phyloP scores from a whole-genome alignment of 2,888 invertebrate species.

The Folsomia candida region DNA sequence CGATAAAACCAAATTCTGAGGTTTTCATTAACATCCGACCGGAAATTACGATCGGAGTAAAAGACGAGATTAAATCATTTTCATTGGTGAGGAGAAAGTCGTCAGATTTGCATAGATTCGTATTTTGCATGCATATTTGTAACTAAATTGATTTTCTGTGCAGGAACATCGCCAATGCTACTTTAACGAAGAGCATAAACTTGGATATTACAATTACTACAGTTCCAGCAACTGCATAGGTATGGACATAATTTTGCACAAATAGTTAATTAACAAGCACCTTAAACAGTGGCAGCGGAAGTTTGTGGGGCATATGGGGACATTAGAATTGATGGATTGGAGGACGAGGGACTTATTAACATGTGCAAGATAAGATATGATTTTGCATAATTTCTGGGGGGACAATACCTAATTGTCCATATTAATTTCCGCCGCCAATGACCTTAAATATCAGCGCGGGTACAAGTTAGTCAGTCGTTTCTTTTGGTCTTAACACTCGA shows the following conservation, averaged over 20 bases:
- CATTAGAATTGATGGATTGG: too few species aligned
- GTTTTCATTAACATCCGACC: slow-evolving; percentile 39
- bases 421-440: too few species aligned
- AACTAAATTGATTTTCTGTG: too few species aligned
- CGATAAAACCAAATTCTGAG: slow-evolving; percentile 41
- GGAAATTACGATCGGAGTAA: slow-evolving; percentile 39
- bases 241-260: too few species aligned
- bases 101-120: neutral
- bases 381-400: neutral
- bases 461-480: too few species aligned
- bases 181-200: slow-evolving; percentile 34
- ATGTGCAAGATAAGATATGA: neutral
- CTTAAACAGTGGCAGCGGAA: too few species aligned
- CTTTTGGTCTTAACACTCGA: too few species aligned
- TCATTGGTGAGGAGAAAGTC: slow-evolving; percentile 24
- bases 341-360: too few species aligned
- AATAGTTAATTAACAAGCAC: too few species aligned
- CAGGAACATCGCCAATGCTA: slow-evolving; percentile 43
- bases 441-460: too few species aligned
- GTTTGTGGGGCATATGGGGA: too few species aligned
- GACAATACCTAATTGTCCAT: too few species aligned
- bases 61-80: slow-evolving; percentile 28
- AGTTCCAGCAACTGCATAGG: slow-evolving; percentile 41
- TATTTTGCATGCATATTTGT: neutral
- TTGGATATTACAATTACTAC: slow-evolving; percentile 42